phyloP scores from a whole-genome alignment of 2,888 invertebrate species.

The Amphiduros pacificus region DNA sequence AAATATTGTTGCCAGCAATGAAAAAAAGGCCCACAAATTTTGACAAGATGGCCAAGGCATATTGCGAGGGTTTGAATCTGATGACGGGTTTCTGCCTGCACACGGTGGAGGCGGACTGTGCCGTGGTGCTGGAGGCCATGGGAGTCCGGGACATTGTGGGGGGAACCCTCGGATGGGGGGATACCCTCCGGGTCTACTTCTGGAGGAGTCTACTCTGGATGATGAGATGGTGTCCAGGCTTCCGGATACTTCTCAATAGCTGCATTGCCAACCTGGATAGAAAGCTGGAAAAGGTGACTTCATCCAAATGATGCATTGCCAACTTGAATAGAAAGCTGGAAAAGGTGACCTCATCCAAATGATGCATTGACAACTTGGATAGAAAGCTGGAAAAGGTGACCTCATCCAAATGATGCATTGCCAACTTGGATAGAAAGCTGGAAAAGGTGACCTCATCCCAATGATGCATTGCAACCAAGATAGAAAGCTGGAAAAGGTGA shows the following conservation, averaged over 20 bases:
- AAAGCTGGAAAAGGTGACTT: not conserved
- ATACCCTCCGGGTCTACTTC: not conserved
- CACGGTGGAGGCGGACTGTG: slow-evolving; percentile 33
- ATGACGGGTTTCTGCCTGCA: not conserved
- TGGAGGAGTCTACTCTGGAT: not conserved
- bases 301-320: not conserved
- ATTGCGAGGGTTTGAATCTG: slow-evolving; percentile 39
- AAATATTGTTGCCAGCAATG: slow-evolving; percentile 37
- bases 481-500: too few species aligned
- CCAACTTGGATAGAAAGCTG: too few species aligned
- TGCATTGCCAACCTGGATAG: not conserved
- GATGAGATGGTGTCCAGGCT: not conserved
- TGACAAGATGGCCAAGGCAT: slow-evolving; percentile 42
- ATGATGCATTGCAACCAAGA: too few species aligned
- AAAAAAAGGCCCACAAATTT: slow-evolving; percentile 39
- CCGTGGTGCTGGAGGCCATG: slow-evolving; percentile 24
- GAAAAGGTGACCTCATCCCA: too few species aligned
- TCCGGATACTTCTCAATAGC: not conserved
- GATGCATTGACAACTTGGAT: too few species aligned
- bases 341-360: not conserved
- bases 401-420: too few species aligned
- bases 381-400: too few species aligned
- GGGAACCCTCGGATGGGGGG: not conserved
- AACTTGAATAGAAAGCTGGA: too few species aligned
- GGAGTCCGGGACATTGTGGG: too few species aligned